These are phyloP conservation scores for Gadopsis marmoratus DNA, from an alignment of 2,797 vertebrate species.

Conservation along the genomic window DNA sequence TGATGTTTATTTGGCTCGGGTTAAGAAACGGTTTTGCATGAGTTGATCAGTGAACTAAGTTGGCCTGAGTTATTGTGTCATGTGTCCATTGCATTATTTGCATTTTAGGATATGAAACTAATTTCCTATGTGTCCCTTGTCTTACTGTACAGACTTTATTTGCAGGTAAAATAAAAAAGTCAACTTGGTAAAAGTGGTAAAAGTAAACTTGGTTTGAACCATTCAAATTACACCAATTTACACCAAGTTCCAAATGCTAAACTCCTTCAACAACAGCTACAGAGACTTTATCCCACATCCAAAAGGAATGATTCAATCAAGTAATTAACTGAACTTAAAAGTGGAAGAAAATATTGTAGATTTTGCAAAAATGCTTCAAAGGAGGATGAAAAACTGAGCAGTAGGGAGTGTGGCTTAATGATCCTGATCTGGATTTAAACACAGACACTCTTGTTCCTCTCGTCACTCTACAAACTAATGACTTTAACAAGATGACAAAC, in stretches of 20 bases:
- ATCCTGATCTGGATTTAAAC: slow-evolving; percentile 36
- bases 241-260: background rate
- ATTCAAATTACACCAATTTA: background rate
- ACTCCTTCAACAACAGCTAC: background rate
- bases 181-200: too few relatives aligned
- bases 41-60: background rate
- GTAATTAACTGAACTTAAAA: background rate
- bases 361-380: background rate
- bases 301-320: slow-evolving; percentile 1
- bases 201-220: background rate
- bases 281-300: background rate
- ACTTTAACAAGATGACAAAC: slow-evolving; percentile 46
- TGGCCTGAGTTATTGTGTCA: background rate
- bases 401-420: slow-evolving; percentile 10
- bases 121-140: background rate
- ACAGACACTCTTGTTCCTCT: background rate
- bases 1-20: background rate
- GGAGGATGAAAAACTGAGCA: background rate
- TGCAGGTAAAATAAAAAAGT: background rate
- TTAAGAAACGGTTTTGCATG: background rate
- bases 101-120: background rate
- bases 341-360: background rate
- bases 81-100: background rate
- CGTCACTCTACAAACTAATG: slow-evolving; percentile 30
- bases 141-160: background rate